Evolutionary conservation across 2,113 vertebrate species (phyloP).

Genomic region (Apodemus sylvaticus): DNA sequence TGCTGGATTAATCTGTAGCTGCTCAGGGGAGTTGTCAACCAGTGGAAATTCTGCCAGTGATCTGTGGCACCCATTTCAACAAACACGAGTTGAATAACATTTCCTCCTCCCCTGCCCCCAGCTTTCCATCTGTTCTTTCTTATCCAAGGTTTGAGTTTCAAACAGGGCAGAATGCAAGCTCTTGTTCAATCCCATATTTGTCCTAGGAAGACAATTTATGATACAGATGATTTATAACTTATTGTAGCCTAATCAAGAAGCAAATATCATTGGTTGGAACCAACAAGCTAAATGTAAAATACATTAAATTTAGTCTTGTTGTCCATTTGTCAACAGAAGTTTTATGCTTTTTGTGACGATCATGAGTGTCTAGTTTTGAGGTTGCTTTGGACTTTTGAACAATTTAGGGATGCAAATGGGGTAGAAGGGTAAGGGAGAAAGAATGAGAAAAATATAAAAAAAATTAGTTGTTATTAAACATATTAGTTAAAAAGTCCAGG

Average conservation of each 20-base stretch:
- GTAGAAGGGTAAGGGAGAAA: background rate
- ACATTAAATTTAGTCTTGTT: background rate
- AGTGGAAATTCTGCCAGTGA: constrained; percentile 52
- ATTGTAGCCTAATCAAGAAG: background rate
- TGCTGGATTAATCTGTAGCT: constrained; percentile 50
- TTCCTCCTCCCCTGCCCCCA: constrained; percentile 48
- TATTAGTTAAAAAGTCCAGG: background rate
- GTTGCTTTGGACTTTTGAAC: background rate
- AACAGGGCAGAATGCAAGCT: constrained; percentile 29
- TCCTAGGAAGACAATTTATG: background rate
- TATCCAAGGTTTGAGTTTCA: constrained; percentile 54
- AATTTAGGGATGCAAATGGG: background rate
- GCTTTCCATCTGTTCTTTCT: constrained; percentile 60
- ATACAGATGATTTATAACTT: background rate
- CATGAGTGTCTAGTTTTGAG: background rate
- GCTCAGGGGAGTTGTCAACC: constrained; percentile 31
- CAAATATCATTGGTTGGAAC: background rate
- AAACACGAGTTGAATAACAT: constrained; percentile 55
- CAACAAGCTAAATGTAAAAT: constrained; percentile 32
- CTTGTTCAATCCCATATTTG: background rate
- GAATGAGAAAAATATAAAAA: background rate
- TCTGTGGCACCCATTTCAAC: constrained; percentile 63
- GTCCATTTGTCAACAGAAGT: background rate
- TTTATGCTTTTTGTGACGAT: constrained; percentile 14
- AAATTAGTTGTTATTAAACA: background rate